These are phyloP conservation scores for Phylloscopus trochiloides DNA, from an alignment of 2,113 vertebrate species.

Conservation along the genomic window DNA sequence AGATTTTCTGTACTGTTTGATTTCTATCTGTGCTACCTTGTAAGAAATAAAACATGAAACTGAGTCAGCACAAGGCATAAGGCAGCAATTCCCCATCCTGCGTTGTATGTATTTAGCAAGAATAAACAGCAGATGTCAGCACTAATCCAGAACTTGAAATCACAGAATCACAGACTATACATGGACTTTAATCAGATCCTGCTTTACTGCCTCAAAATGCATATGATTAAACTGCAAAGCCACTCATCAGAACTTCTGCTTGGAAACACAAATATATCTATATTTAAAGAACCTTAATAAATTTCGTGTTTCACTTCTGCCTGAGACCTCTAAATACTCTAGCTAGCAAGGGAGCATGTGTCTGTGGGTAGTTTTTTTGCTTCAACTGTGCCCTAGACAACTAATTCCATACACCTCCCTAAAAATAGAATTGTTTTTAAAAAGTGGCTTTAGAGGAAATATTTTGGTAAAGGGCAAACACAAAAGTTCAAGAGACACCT, in stretches of 20 bases:
- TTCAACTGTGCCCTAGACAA: neutral
- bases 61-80: neutral
- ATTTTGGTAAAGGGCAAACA: neutral
- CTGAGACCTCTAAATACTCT: neutral
- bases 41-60: neutral
- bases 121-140: slow-evolving; percentile 63
- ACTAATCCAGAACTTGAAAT: slow-evolving; percentile 36
- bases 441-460: neutral
- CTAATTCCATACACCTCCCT: neutral
- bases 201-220: neutral
- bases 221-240: neutral
- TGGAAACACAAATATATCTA: neutral
- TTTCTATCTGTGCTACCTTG: neutral
- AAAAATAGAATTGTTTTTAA: neutral
- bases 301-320: neutral
- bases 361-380: neutral
- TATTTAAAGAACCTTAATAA: neutral
- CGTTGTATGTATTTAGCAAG: neutral
- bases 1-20: neutral
- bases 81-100: neutral
- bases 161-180: neutral
- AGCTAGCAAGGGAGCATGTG: neutral
- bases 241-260: neutral
- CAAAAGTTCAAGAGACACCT: neutral
- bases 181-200: neutral